phyloP scores from a whole-genome alignment of 2,797 vertebrate genomes.

The Botia kubotai region DNA sequence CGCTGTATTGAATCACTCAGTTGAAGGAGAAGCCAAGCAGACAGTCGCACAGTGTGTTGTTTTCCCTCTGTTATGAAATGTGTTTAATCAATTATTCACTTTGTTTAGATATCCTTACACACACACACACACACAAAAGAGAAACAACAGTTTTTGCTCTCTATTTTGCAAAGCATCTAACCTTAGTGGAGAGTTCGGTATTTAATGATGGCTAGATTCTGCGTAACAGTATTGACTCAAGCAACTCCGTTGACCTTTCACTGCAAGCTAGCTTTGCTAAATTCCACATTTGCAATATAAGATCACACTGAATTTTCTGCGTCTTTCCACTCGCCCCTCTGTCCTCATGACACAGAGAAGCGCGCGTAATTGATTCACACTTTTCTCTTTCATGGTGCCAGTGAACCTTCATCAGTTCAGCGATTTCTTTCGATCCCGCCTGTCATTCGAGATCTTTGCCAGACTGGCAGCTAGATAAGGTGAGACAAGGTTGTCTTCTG shows the following conservation, averaged over 20 bases:
- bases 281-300: constrained; percentile 69
- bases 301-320: constrained; percentile 62
- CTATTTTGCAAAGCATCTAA: constrained; percentile 25
- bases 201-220: constrained; percentile 37
- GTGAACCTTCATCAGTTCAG: constrained; percentile 70
- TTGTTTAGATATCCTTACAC: constrained; percentile 42
- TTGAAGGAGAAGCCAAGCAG: constrained; percentile 16
- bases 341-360: constrained; percentile 44
- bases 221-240: constrained; percentile 64
- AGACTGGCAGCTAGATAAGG: constrained; percentile 76
- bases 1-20: background rate
- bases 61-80: constrained; percentile 13
- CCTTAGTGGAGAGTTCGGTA: constrained; percentile 30
- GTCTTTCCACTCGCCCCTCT: constrained; percentile 47
- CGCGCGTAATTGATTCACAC: constrained; percentile 69
- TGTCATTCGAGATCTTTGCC: constrained; percentile 73
- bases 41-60: constrained; percentile 3
- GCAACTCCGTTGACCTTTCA: constrained; percentile 71
- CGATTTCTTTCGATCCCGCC: constrained; percentile 72
- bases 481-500: constrained; percentile 74
- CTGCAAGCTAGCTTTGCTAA: constrained; percentile 44
- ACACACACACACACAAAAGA: constrained; percentile 14
- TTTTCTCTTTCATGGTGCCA: constrained; percentile 69
- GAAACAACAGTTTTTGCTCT: constrained; percentile 33
- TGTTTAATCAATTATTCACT: constrained; percentile 57